A percentile compares a stretch with the other conserved stretches of the same genome.
These are phyloP conservation scores for Endotricha flammealis DNA, from an alignment of 2,888 invertebrate species.

Conservation along the genomic window DNA sequence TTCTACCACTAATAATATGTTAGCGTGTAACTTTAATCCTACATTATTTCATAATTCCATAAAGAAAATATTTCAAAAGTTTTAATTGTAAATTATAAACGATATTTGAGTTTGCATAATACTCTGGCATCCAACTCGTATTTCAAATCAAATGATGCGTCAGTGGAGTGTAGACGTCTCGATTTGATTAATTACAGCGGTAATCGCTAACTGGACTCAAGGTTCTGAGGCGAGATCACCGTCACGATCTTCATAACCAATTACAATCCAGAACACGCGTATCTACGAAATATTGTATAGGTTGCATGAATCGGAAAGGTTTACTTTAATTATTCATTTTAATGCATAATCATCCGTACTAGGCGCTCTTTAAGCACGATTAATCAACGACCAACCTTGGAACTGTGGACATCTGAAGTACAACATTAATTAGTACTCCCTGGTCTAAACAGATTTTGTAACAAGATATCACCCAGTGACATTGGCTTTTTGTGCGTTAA, in stretches of 20 bases:
- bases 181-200: constrained; percentile 1
- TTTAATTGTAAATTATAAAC: too few species aligned
- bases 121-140: background rate
- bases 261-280: background rate
- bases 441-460: constrained; percentile 7
- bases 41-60: too few species aligned
- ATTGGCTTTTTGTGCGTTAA: constrained; percentile 13
- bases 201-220: background rate
- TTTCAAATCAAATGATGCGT: background rate
- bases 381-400: constrained; percentile 54
- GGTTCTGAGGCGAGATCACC: background rate
- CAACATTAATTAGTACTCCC: constrained; percentile 32
- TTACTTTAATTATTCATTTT: constrained; percentile 29
- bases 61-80: too few species aligned
- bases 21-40: too few species aligned
- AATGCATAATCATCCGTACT: constrained; percentile 24
- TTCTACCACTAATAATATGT: too few species aligned
- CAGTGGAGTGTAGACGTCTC: background rate
- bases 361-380: constrained; percentile 39
- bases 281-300: constrained; percentile 1
- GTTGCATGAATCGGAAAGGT: constrained; percentile 26
- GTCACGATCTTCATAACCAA: constrained; percentile 1
- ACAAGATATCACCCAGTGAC: constrained; percentile 11
- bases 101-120: background rate
- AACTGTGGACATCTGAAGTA: constrained; percentile 44